Evolutionary conservation across 2,888 invertebrate species (phyloP).

Genomic region (Acanthacorydalis orientalis): DNA sequence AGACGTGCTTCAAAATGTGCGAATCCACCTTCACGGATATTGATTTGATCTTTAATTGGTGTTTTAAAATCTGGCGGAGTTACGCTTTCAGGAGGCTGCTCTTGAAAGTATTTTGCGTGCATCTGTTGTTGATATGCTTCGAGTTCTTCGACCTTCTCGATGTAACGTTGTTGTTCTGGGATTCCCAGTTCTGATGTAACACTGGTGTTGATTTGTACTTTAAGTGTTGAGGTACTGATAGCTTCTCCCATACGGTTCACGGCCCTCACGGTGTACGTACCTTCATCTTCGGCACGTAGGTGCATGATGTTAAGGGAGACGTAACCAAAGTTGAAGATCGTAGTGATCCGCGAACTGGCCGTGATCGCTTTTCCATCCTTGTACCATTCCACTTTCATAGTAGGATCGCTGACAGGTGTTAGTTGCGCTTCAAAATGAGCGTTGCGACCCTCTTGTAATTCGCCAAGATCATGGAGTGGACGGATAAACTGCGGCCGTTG

Average conservation of each 20-base stretch:
- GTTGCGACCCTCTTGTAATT: conserved; percentile 77
- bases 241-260: conserved; percentile 84
- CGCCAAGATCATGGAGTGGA: conserved; percentile 70
- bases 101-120: conserved; percentile 63
- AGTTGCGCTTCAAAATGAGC: conserved; percentile 88
- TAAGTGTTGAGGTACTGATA: conserved; percentile 62
- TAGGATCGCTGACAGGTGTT: conserved; percentile 81
- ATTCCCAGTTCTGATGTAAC: conserved; percentile 73
- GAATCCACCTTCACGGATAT: conserved; percentile 80
- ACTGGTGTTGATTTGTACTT: conserved; percentile 60
- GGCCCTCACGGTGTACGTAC: conserved; percentile 83
- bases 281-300: conserved; percentile 96
- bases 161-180: conserved; percentile 79
- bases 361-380: conserved; percentile 89
- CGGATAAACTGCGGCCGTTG: conserved; percentile 79
- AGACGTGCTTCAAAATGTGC: conserved; percentile 92
- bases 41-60: conserved; percentile 72
- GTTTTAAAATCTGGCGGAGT: conserved; percentile 76
- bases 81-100: conserved; percentile 55
- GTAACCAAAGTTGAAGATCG: conserved; percentile 98
- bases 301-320: conserved; percentile 97
- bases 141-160: conserved; percentile 79
- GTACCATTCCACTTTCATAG: conserved; percentile 91
- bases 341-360: conserved; percentile 92
- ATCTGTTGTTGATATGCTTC: conserved; percentile 76